A percentile compares a stretch with the other conserved stretches of the same genome.
Conservation (phyloP, 2,888 invertebrate species). For the Coenonympha glycerion region DNA sequence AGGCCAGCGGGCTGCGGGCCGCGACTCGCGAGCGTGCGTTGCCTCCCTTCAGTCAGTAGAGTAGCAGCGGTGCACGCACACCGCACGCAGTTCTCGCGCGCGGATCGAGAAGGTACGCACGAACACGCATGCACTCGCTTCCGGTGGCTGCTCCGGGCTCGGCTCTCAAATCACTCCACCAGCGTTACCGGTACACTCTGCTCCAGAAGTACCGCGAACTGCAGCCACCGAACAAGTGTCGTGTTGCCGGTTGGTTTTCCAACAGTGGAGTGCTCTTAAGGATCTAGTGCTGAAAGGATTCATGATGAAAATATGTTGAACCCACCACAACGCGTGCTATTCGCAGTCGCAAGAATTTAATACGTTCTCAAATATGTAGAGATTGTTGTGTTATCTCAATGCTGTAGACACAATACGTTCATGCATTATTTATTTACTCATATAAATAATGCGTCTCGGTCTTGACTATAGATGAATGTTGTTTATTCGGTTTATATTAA, state of each 20-base stretch:
- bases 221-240: constrained; percentile 18
- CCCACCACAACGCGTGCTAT: neutral
- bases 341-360: neutral
- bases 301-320: constrained; percentile 24
- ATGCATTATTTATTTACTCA: constrained; percentile 20
- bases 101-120: constrained; percentile 71
- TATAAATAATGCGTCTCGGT: constrained; percentile 8
- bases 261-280: constrained; percentile 14
- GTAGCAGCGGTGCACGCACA: constrained; percentile 75
- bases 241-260: constrained; percentile 16
- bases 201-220: neutral
- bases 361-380: constrained; percentile 10
- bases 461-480: constrained; percentile 5
- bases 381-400: constrained; percentile 13
- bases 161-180: constrained; percentile 30
- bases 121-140: constrained; percentile 55
- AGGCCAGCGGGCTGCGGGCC: too few relatives aligned
- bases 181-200: neutral
- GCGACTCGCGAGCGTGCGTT: constrained; percentile 53
- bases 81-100: constrained; percentile 77
- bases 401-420: constrained; percentile 15
- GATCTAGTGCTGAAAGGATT: constrained; percentile 4
- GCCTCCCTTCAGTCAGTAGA: constrained; percentile 60
- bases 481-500: constrained; percentile 8
- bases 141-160: constrained; percentile 65